A percentile compares a stretch with the other conserved stretches of the same genome.
Evolutionary conservation across 2,888 invertebrate species (phyloP).

Genomic region (Amphipyra tragopoginis): DNA sequence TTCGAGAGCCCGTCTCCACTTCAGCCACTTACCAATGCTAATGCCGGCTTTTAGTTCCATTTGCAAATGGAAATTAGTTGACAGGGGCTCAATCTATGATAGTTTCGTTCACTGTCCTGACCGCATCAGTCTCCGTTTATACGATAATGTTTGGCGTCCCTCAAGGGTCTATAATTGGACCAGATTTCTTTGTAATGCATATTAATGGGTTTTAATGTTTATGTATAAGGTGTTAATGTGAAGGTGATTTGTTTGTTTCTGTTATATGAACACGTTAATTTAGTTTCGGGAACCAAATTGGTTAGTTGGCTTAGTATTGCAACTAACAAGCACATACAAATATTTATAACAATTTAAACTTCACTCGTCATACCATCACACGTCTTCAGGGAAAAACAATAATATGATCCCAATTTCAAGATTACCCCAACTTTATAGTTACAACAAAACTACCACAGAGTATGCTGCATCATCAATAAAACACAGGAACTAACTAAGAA

Average conservation of each 20-base stretch:
- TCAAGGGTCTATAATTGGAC: slow-evolving; percentile 50
- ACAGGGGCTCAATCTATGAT: slow-evolving; percentile 68
- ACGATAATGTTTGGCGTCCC: slow-evolving; percentile 48
- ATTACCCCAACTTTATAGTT: too few relatives aligned
- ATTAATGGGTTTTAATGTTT: slow-evolving; percentile 17
- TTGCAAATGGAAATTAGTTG: slow-evolving; percentile 82
- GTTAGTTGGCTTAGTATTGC: not conserved
- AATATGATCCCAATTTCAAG: too few relatives aligned
- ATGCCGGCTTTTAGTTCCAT: slow-evolving; percentile 82
- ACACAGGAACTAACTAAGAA: slow-evolving; percentile 56
- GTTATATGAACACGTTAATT: not conserved
- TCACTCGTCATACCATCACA: too few relatives aligned
- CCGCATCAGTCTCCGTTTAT: slow-evolving; percentile 42
- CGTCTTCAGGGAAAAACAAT: too few relatives aligned
- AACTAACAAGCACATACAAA: too few relatives aligned
- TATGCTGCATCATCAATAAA: slow-evolving; percentile 52
- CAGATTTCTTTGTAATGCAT: slow-evolving; percentile 47
- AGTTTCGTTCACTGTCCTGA: slow-evolving; percentile 64
- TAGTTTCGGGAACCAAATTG: not conserved
- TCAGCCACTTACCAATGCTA: slow-evolving; percentile 78
- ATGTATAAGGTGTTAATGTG: slow-evolving; percentile 19
- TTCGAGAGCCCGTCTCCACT: slow-evolving; percentile 71
- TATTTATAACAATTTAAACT: too few relatives aligned
- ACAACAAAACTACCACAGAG: slow-evolving; percentile 7
- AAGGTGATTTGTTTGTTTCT: slow-evolving; percentile 2